A percentile compares a stretch with the other conserved stretches of the same genome.
These are phyloP conservation scores for Linnaemya vulpina DNA, from an alignment of 2,888 invertebrate species.

Conservation along the genomic window DNA sequence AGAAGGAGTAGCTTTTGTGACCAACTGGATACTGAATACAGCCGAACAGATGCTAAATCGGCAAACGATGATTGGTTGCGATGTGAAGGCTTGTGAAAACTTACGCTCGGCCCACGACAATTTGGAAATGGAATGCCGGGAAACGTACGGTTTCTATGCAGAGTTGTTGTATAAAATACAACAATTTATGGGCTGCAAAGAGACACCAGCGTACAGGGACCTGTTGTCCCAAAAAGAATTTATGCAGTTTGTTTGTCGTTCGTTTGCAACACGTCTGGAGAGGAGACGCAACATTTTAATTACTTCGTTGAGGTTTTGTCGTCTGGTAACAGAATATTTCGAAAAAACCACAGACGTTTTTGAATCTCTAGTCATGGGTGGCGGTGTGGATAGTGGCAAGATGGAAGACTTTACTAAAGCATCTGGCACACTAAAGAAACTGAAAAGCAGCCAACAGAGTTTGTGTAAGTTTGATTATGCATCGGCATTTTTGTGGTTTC, in stretches of 20 bases:
- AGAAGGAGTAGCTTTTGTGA: constrained; percentile 88
- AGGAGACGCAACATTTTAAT: constrained; percentile 89
- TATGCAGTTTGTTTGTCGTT: constrained; percentile 91
- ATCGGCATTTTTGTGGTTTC: constrained; percentile 32
- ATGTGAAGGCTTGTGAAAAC: constrained; percentile 88
- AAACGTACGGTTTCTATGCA: constrained; percentile 91
- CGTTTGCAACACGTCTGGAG: constrained; percentile 89
- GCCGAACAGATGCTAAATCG: constrained; percentile 89
- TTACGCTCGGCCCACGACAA: constrained; percentile 89
- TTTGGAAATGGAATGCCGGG: constrained; percentile 89
- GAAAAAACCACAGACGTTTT: constrained; percentile 87
- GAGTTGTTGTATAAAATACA: constrained; percentile 90
- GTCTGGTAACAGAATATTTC: constrained; percentile 89
- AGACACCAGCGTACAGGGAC: constrained; percentile 84
- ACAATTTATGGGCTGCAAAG: constrained; percentile 83
- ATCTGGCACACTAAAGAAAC: constrained; percentile 84
- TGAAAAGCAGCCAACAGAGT: constrained; percentile 86
- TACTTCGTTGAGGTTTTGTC: constrained; percentile 89
- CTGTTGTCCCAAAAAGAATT: constrained; percentile 89
- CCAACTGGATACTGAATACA: constrained; percentile 90
- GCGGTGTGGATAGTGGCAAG: constrained; percentile 77
- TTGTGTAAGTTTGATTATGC: constrained; percentile 84
- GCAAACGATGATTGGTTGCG: constrained; percentile 89
- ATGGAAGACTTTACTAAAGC: constrained; percentile 85
- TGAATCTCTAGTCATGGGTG: constrained; percentile 87